Evolutionary conservation across 2,888 invertebrate genomes (phyloP), one percentile per base, ranked within the genome.

Genomic region (Microctonus brassicae): DNA sequence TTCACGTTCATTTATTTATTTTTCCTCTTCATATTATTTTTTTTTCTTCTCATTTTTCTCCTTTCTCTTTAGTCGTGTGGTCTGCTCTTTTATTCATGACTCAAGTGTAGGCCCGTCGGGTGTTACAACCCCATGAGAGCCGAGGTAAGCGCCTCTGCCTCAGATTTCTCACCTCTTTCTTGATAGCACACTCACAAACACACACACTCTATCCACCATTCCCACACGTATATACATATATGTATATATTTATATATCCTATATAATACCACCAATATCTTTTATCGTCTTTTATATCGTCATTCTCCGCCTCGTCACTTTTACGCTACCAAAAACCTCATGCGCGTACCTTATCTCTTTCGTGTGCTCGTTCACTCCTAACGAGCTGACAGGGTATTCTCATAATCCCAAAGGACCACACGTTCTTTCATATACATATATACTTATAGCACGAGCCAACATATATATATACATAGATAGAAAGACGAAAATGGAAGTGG

Each of bases 321-420:
- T n/a, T n/a, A n/a, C n/a, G n/a, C n/a, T n/a, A n/a, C n/a, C n/a
- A n/a, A n/a, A n/a, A n/a, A n/a, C n/a, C n/a, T n/a, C n/a, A n/a
- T n/a, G n/a, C n/a, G n/a, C n/a, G n/a, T 7, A 7, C 47, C 47
- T 47, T 17, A 17, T 47, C 47, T 17, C 47, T 47, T 47, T 47
- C 47, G 47, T 17, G 29, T 42, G 52, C 75, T 76, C 79, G 78
- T 79, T 81, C 79, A 79, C 78, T 77, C 74, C 74, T 79, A 81
- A 80, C 80, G 79, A 81, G 79, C 75, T 73, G 70, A 75, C 76
- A 77, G 70, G 69, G 74, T 79, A 42, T 57, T 22, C 60, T 13
- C 70, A 47, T 64, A 33, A 39, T 77, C 75, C 73, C 73, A 66
- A 72, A 72, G 75, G 74, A 69, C 24, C 57, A 39, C 63, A 29